Evolutionary conservation across 2,113 vertebrate species (phyloP).

Genomic region (Nanorana parkeri): DNA sequence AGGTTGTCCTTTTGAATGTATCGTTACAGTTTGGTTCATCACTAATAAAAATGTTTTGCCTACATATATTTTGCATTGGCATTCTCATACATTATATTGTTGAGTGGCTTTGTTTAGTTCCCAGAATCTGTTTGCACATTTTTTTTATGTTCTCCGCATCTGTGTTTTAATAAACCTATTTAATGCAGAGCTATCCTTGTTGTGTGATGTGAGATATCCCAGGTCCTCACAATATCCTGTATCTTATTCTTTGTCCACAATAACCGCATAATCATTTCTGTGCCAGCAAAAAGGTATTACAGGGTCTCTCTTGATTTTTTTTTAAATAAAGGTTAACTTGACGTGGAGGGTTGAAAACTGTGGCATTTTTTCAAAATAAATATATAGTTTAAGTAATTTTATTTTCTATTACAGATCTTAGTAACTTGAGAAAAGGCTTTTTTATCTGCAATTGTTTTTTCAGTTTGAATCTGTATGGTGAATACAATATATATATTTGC

Average conservation of each 20-base stretch:
- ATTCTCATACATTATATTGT: slow-evolving; percentile 10
- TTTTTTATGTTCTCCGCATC: slow-evolving; percentile 1
- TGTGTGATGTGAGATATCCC: slow-evolving; percentile 10
- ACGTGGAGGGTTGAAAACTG: neutral
- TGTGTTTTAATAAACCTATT: slow-evolving; percentile 47
- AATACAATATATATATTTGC: no score
- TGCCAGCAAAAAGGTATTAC: slow-evolving; percentile 20
- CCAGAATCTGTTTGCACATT: neutral
- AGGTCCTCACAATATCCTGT: slow-evolving; percentile 38
- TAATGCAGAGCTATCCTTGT: neutral
- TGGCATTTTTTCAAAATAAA: neutral
- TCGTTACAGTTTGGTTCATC: neutral
- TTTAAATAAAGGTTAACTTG: slow-evolving; percentile 30
- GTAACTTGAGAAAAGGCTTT: neutral
- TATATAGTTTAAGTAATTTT: neutral
- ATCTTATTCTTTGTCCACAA: slow-evolving; percentile 22
- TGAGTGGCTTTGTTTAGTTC: neutral
- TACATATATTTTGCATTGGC: neutral
- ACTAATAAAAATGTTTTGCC: neutral
- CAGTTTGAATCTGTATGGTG: no score
- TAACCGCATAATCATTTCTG: neutral
- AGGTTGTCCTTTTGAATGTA: neutral
- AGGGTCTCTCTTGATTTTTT: slow-evolving; percentile 12
- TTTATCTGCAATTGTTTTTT: no score
- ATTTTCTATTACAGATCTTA: neutral